Conservation (phyloP, 1,140 invertebrate species). For the Araneus ventricosus region DNA sequence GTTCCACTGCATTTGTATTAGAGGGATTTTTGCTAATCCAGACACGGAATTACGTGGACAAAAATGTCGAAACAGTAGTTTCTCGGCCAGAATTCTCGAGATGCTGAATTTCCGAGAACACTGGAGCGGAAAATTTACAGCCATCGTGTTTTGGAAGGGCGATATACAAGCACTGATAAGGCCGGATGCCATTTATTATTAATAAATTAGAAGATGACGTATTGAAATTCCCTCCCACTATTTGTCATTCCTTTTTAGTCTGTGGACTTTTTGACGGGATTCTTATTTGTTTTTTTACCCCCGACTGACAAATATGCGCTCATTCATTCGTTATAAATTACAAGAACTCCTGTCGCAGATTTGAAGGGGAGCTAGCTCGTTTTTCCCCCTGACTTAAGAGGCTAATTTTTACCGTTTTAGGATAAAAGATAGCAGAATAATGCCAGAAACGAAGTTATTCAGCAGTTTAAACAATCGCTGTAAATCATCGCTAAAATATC, state of each 20-base stretch:
- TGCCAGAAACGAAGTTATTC: background rate
- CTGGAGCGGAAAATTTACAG: conserved; percentile 6
- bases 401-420: background rate
- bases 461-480: background rate
- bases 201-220: conserved; percentile 33
- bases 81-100: background rate
- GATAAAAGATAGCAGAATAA: background rate
- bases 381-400: background rate
- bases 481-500: conserved; percentile 15
- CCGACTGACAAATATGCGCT: conserved; percentile 15
- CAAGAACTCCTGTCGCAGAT: background rate
- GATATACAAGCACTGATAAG: conserved; percentile 4
- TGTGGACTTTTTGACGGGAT: background rate
- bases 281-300: conserved; percentile 14
- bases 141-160: conserved; percentile 20
- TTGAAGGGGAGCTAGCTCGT: background rate
- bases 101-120: background rate
- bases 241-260: background rate
- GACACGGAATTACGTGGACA: background rate
- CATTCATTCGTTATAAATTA: conserved; percentile 5
- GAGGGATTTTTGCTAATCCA: no score
- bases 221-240: conserved; percentile 14
- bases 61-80: background rate
- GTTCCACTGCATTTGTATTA: no score
- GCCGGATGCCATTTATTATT: conserved; percentile 26